phyloP scores from a whole-genome alignment of 2,113 vertebrate genomes.

The Tachuris rubrigastra region DNA sequence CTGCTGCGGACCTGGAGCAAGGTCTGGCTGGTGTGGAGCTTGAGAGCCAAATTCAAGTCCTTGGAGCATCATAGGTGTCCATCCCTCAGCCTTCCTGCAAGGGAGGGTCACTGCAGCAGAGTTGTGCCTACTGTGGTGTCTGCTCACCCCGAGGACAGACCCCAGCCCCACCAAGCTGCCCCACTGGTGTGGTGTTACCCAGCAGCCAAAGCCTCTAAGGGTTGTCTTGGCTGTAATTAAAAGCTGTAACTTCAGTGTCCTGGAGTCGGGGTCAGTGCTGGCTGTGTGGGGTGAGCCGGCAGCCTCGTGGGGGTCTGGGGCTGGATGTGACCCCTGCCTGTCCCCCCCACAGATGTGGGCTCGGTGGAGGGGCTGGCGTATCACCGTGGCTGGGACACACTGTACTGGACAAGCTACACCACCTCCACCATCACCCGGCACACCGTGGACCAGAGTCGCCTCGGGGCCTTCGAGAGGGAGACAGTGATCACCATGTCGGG shows the following conservation, averaged over 20 bases:
- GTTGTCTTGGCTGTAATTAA: neutral
- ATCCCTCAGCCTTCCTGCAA: neutral
- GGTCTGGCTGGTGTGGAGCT: neutral
- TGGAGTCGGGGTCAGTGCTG: accelerated
- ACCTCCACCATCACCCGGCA: slow-evolving; percentile 95
- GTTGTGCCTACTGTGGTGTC: neutral
- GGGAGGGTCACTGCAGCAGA: neutral
- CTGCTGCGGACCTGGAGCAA: neutral
- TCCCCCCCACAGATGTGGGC: slow-evolving; percentile 83
- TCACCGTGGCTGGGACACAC: slow-evolving; percentile 92
- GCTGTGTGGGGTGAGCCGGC: accelerated
- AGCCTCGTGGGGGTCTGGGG: accelerated
- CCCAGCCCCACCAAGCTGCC: neutral
- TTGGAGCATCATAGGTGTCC: neutral
- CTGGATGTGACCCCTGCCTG: neutral
- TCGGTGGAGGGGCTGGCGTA: slow-evolving; percentile 97
- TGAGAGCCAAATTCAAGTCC: neutral
- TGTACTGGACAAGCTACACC: slow-evolving; percentile 98
- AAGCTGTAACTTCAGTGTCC: accelerated
- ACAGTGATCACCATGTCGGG: slow-evolving; percentile 97
- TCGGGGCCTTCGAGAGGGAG: slow-evolving; percentile 89
- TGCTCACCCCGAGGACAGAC: neutral
- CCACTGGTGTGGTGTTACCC: accelerated
- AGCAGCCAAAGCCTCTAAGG: neutral
- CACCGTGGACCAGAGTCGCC: slow-evolving; percentile 90